Base-by-base conservation (phyloP, 2,888 invertebrate genomes). In the Volucella bombylans region DNA sequence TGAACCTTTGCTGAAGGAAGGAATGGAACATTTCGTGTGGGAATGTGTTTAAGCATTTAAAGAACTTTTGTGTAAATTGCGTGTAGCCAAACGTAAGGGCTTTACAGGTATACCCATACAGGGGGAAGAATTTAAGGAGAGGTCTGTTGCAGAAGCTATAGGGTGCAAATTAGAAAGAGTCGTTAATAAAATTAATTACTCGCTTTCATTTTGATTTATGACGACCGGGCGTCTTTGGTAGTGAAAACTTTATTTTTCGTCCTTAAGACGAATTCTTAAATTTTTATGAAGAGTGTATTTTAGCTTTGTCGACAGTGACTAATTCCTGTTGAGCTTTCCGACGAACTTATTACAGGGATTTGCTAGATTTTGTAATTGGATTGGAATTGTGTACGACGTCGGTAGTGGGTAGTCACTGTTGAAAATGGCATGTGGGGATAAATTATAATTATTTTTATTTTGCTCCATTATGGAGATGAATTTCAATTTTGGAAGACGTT, bases 171-270 rank as follows among this genome's bases (percentile, higher is more conserved):
- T 23, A n/a, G 14, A 65, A 72, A 12, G 10, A 39, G 41, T 69
- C 57, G 57, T 71, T 71, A 57, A 64, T 50, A 39, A 78, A 78
- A 78, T 71, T 55, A 71, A 78, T 78, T 52, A 57, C 64, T 10
- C 11, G 64, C 71, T 45, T 65, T 78, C 47, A 43, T 71, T 78
- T 78, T 67, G 78, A 78, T 78, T 78, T 71, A 71, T 78, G 47
- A 55, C 54, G 15, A 62, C 41, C 2, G 14, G 15, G 14, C n/a
- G 49, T 49, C 18, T 39, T 47, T 8, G 9, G 52, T 31, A 39
- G 38, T 61, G 71, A 49, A 71, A 62, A 41, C 12, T 64, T 64
- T 50, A 47, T 47, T 47, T 62, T 47, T 61, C 11, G 45, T 61
- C 59, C 15, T 39, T 6, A 12, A 39, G 12, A 55, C 18, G 18